Evolutionary conservation across 2,797 vertebrate species (phyloP).

Genomic region (Leucoraja ocellata): DNA sequence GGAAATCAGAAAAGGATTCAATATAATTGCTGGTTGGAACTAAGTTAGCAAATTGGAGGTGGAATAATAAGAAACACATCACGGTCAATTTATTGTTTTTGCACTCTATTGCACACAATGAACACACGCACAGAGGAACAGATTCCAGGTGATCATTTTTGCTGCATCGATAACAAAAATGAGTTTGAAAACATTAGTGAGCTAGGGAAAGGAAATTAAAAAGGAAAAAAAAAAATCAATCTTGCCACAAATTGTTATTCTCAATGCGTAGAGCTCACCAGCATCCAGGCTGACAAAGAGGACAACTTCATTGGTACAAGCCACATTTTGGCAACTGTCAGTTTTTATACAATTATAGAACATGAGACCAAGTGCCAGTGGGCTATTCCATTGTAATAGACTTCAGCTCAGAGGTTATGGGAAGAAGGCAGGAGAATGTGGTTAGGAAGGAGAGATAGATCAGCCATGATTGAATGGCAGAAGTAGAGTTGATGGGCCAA

Average conservation of each 20-base stretch:
- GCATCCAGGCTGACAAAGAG: background rate
- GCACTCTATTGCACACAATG: too few relatives aligned
- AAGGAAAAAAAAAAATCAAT: too few relatives aligned
- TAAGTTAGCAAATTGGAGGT: background rate
- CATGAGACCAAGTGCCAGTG: background rate
- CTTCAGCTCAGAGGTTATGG: background rate
- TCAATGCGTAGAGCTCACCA: background rate
- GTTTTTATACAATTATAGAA: background rate
- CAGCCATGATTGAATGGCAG: too few relatives aligned
- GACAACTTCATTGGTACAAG: background rate
- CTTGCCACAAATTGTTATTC: background rate
- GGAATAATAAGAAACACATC: background rate
- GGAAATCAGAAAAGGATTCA: background rate
- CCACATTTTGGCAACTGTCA: background rate
- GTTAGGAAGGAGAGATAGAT: too few relatives aligned
- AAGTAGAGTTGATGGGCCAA: too few relatives aligned
- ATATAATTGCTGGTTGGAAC: background rate
- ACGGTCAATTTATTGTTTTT: background rate
- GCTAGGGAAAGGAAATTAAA: background rate
- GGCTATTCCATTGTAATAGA: background rate
- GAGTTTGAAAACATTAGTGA: too few relatives aligned
- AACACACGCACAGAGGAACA: too few relatives aligned
- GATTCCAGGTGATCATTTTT: too few relatives aligned
- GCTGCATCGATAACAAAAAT: too few relatives aligned
- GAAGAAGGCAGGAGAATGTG: too few relatives aligned